Evolutionary conservation across 2,113 vertebrate genomes (phyloP).

Genomic region (Mesocricetus auratus): DNA sequence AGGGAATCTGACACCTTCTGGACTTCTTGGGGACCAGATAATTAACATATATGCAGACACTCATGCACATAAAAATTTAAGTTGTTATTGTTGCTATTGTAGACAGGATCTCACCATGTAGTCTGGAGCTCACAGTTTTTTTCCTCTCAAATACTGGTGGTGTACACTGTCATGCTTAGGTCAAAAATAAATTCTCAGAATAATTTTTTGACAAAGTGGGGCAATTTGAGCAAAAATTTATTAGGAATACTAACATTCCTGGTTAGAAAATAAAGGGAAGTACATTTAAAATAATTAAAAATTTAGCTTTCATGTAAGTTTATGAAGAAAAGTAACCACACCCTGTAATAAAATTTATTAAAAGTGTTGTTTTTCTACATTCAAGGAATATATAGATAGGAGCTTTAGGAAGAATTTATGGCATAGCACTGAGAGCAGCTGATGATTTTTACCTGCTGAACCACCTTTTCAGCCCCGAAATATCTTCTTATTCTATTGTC

Average conservation of each 20-base stretch:
- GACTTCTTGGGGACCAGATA: background rate
- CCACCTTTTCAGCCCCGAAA: background rate
- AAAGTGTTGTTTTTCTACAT: background rate
- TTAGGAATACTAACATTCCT: background rate
- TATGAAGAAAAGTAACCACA: background rate
- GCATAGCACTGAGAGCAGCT: background rate
- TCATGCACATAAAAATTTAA: background rate
- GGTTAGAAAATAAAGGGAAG: conserved; percentile 17
- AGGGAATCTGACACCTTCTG: background rate
- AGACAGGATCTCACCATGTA: background rate
- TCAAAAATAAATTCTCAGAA: background rate
- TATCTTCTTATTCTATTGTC: background rate
- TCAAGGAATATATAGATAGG: background rate
- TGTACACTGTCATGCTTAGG: background rate
- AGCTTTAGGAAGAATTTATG: background rate
- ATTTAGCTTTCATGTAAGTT: background rate
- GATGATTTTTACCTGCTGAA: background rate
- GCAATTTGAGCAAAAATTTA: background rate
- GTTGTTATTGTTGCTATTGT: background rate
- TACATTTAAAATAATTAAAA: conserved; percentile 44
- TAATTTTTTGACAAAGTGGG: background rate
- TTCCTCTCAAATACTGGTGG: background rate
- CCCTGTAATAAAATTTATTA: background rate
- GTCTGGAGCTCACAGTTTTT: background rate
- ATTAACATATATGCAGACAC: background rate